phyloP scores from a whole-genome alignment of 1,140 invertebrate genomes.

The Idris sp. region DNA sequence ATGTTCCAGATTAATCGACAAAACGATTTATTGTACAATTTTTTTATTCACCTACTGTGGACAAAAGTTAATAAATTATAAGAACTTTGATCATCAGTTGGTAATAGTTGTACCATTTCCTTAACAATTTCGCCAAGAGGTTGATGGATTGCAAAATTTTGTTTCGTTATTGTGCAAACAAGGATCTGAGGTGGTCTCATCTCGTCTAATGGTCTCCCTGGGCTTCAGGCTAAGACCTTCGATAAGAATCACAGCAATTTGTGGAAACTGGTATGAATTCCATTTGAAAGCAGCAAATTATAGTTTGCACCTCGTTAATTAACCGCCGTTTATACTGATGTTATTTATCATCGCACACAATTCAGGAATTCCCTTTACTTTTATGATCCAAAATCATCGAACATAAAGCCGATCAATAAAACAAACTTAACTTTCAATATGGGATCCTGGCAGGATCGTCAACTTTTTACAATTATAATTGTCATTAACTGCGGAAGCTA shows the following conservation, averaged over 20 bases:
- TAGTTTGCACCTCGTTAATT: constrained; percentile 49
- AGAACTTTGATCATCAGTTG: too few species aligned
- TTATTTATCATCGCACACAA: constrained; percentile 14
- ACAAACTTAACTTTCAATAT: too few species aligned
- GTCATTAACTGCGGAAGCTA: constrained; percentile 21
- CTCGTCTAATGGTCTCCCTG: constrained; percentile 29
- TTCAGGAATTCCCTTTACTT: background rate
- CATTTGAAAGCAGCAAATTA: constrained; percentile 31
- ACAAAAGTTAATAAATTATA: too few species aligned
- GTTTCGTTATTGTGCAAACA: constrained; percentile 33
- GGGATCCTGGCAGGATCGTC: constrained; percentile 42
- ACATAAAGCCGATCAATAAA: too few species aligned
- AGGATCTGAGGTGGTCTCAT: constrained; percentile 46
- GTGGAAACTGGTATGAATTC: constrained; percentile 35
- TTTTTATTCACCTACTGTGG: too few species aligned
- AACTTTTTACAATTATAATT: too few species aligned
- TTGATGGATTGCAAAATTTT: too few species aligned
- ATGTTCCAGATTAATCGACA: too few species aligned
- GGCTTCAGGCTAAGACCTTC: constrained; percentile 66
- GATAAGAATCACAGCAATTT: constrained; percentile 68
- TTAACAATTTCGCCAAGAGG: too few species aligned
- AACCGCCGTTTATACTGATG: constrained; percentile 35
- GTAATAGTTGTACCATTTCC: too few species aligned
- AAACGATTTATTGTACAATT: too few species aligned
- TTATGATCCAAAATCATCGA: constrained; percentile 11